Percentiles rank a stretch among this genome's conserved stretches.
Evolutionary conservation across 1,140 invertebrate species (phyloP).

Genomic region (Calephelis nemesis): DNA sequence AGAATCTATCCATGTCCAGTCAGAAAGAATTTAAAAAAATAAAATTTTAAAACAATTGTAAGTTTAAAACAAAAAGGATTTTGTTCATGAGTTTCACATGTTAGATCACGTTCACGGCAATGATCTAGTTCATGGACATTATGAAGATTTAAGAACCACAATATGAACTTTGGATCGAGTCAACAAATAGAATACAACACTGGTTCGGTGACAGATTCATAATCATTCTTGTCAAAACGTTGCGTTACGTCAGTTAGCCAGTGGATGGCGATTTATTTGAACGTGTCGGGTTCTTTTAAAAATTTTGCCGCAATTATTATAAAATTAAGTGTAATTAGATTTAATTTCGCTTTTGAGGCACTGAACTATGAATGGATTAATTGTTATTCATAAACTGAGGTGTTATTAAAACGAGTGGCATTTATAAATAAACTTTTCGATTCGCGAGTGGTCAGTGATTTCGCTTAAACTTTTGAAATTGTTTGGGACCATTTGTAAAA

Average conservation of each 20-base stretch:
- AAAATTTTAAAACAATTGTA: neutral
- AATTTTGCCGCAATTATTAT: neutral
- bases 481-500: constrained; percentile 24
- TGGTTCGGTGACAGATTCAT: constrained; percentile 7
- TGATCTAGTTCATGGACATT: constrained; percentile 6
- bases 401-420: neutral
- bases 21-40: neutral
- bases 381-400: constrained; percentile 6
- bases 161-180: constrained; percentile 42
- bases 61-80: neutral
- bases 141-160: neutral
- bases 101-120: neutral
- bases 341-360: neutral
- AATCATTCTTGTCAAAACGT: constrained; percentile 6
- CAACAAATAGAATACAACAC: too few relatives aligned
- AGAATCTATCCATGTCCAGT: constrained; percentile 1
- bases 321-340: constrained; percentile 7
- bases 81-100: neutral
- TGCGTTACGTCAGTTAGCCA: constrained; percentile 53
- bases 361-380: constrained; percentile 10
- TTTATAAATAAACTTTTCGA: constrained; percentile 15
- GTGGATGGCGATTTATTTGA: constrained; percentile 53
- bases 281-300: constrained; percentile 37
- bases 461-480: constrained; percentile 36
- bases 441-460: constrained; percentile 37